Base-by-base conservation (phyloP, 2,888 invertebrate species). In the Micropterix aruncella region DNA sequence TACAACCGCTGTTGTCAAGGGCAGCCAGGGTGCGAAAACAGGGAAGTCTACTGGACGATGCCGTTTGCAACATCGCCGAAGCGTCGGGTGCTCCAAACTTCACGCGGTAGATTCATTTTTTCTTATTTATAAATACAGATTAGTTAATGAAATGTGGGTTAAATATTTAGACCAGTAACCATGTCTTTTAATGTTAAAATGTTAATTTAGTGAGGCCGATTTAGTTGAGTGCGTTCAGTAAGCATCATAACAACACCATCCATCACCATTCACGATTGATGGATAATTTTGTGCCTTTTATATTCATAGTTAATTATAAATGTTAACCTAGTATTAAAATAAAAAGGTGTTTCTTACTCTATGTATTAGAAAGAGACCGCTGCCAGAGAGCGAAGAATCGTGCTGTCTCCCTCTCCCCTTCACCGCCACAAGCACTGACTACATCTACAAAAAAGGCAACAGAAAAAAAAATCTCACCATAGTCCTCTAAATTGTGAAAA, bases 391-490 rank as follows among this genome's bases (percentile, higher is more conserved):
- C 66, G 64, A 62, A 64, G 48, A 63, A 66, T 67, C 74, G 73
- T 70, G 70, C 70, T 69, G 60, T 58, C 65, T 69, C 70, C 56
- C 57, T 57, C 57, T 57, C 58, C 58, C 62, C 73, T 73, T 80
- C 83, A 83, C 80, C 83, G 82, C 83, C 83, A 83, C 76, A 83
- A 80, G 81, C 83, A 83, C 77, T 83, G 83, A 82, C 83, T 83
- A 82, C 83, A 83, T 82, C 83, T 83, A 82, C 76, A 83, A 82
- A 73, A 74, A 71, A 65, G 62, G 58, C 64, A 66, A 74, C 70
- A 48, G 52, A 27, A 27, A 27, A 5, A 27, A 7, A 7, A 7
- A 5, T 27, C 27, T 27, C 12, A 27, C 27, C 27, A 27, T 27
- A 7, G 5, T 27, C 27, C 27, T 27, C 27, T 27, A n/a, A n/a